A percentile compares a stretch with the other conserved stretches of the same genome.
Conservation (phyloP, 2,888 invertebrate genomes). For the Zaprionus lineosus region DNA sequence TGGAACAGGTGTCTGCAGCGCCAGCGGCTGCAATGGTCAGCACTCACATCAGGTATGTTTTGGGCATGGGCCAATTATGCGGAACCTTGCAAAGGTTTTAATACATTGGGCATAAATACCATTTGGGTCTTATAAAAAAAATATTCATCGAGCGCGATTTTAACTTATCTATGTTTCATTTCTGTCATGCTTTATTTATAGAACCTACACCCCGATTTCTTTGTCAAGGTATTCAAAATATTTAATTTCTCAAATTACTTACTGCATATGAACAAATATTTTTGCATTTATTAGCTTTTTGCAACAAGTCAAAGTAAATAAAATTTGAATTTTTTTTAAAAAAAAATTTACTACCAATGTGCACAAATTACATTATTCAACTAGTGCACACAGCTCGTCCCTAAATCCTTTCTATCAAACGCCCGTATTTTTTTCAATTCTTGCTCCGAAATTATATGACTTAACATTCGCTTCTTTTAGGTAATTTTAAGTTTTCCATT, state of each 20-base stretch:
- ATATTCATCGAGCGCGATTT: conserved; percentile 32
- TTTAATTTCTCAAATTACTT: conserved; percentile 59
- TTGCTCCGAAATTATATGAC: too few species aligned
- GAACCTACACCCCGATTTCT: conserved; percentile 83
- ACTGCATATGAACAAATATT: conserved; percentile 49
- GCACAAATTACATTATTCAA: conserved; percentile 33
- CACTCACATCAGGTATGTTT: conserved; percentile 84
- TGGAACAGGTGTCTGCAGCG: conserved; percentile 88
- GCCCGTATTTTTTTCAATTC: neutral
- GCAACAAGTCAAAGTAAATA: conserved; percentile 43
- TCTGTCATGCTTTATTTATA: conserved; percentile 80
- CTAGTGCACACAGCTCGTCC: conserved; percentile 34
- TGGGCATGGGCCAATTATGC: too few species aligned
- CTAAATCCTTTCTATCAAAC: neutral
- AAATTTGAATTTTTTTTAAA: conserved; percentile 16
- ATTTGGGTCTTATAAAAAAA: too few species aligned
- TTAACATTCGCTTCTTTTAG: too few species aligned
- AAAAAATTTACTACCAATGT: too few species aligned
- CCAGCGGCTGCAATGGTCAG: conserved; percentile 85
- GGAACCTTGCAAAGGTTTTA: conserved; percentile 1
- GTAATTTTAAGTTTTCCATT: too few species aligned
- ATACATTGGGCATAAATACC: neutral
- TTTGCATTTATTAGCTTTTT: conserved; percentile 68
- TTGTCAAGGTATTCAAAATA: conserved; percentile 81
- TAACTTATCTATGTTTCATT: conserved; percentile 68